Evolutionary conservation across 2,888 invertebrate genomes (phyloP).

Genomic region (Scaptomyza polygonia): DNA sequence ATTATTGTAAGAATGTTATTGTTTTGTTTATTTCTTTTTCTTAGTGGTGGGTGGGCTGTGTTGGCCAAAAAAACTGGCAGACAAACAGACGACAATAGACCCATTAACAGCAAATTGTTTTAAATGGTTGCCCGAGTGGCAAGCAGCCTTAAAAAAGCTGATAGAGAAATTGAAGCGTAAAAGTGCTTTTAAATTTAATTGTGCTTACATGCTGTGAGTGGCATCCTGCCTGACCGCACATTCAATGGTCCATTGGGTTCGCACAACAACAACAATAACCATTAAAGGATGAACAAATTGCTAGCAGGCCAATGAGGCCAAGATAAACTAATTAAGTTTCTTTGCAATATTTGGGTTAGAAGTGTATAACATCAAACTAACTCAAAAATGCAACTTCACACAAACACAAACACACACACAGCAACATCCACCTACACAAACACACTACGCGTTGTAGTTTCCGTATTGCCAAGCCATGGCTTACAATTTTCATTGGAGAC

Average conservation of each 20-base stretch:
- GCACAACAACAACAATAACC: slow-evolving; percentile 3
- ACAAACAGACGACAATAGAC: slow-evolving; percentile 70
- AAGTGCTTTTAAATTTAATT: slow-evolving; percentile 64
- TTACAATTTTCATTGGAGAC: slow-evolving; percentile 41
- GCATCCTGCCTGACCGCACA: slow-evolving; percentile 14
- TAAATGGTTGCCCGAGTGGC: slow-evolving; percentile 1
- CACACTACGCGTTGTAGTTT: slow-evolving; percentile 66
- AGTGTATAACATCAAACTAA: slow-evolving; percentile 27
- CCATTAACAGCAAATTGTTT: slow-evolving; percentile 48
- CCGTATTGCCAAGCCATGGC: slow-evolving; percentile 53
- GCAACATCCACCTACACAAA: slow-evolving; percentile 29
- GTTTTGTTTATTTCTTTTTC: slow-evolving; percentile 22
- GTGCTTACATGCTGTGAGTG: slow-evolving; percentile 52
- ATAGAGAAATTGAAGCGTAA: slow-evolving; percentile 49
- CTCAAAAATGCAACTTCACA: slow-evolving; percentile 32
- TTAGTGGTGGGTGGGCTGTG: slow-evolving; percentile 45
- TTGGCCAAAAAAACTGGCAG: slow-evolving; percentile 52
- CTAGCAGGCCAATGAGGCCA: slow-evolving; percentile 39
- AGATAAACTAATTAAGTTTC: slow-evolving; percentile 53
- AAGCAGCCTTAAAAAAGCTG: slow-evolving; percentile 1
- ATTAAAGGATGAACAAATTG: slow-evolving; percentile 38
- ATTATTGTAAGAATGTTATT: slow-evolving; percentile 8
- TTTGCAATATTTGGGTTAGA: slow-evolving; percentile 37
- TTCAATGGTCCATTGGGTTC: slow-evolving; percentile 22
- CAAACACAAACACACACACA: slow-evolving; percentile 27